phyloP scores from a whole-genome alignment of 2,113 vertebrate genomes.

The Tonatia bakeri region DNA sequence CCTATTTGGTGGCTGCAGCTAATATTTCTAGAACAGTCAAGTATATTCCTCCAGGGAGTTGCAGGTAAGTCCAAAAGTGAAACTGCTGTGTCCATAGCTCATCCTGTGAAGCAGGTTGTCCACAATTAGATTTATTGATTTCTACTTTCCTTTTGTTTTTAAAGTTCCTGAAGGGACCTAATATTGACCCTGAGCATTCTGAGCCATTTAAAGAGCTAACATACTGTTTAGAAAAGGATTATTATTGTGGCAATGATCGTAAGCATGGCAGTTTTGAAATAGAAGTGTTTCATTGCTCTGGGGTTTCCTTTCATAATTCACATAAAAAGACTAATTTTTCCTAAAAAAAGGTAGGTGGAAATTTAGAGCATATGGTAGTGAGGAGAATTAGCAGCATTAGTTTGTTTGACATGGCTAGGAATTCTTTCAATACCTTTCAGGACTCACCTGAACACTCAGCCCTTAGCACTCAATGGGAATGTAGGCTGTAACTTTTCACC shows the following conservation, averaged over 20 bases:
- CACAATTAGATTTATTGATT: constrained; percentile 31
- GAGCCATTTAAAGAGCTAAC: constrained; percentile 52
- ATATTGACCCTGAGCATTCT: constrained; percentile 24
- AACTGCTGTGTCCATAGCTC: not conserved
- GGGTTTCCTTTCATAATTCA: not conserved
- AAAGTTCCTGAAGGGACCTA: constrained; percentile 36
- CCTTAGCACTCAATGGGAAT: not conserved
- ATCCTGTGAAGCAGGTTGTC: not conserved
- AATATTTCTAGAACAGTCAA: not conserved
- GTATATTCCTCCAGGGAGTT: not conserved
- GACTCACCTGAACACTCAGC: not conserved
- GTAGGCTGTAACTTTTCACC: not conserved
- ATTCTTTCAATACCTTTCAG: not conserved
- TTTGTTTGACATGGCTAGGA: not conserved
- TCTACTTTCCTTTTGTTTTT: constrained; percentile 38
- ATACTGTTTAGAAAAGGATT: constrained; percentile 45
- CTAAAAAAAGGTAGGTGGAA: not conserved
- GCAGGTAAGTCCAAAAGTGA: not conserved
- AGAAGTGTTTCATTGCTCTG: not conserved
- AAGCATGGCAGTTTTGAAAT: not conserved
- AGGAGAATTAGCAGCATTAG: not conserved
- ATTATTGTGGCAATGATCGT: not conserved
- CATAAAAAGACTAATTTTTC: not conserved
- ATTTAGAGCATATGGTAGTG: not conserved
- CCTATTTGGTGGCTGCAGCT: not conserved